phyloP scores from a whole-genome alignment of 2,113 vertebrate genomes.

The Euleptes europaea region DNA sequence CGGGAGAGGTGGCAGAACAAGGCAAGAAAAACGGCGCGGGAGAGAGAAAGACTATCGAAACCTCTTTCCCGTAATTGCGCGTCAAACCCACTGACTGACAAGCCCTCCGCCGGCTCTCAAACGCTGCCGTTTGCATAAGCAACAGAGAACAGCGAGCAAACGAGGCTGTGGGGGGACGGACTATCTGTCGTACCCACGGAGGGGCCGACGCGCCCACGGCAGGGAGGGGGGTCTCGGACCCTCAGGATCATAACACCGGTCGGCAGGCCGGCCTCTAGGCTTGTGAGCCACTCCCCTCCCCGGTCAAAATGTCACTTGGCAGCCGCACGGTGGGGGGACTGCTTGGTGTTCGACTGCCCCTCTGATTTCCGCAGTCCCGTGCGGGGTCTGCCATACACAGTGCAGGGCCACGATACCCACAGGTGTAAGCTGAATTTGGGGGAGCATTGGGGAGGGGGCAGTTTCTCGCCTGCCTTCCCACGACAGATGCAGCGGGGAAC shows the following conservation, averaged over 20 bases:
- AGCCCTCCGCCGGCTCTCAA: conserved; percentile 27
- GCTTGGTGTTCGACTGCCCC: no score
- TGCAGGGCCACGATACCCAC: neutral
- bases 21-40: neutral
- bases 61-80: conserved; percentile 20
- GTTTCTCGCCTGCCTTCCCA: neutral
- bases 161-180: neutral
- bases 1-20: conserved; percentile 7
- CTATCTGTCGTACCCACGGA: neutral
- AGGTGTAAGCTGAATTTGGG: neutral
- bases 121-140: neutral
- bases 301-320: no score
- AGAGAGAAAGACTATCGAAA: rapidly evolving
- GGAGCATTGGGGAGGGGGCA: neutral
- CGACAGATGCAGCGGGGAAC: neutral
- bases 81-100: conserved; percentile 29
- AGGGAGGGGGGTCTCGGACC: neutral
- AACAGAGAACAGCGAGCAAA: neutral
- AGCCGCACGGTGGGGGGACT: neutral
- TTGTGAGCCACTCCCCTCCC: no score
- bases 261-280: no score
- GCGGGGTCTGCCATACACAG: neutral
- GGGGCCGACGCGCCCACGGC: neutral
- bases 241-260: no score
- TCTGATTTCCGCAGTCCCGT: neutral